Percentiles rank a stretch among this genome's conserved stretches.
phyloP scores from a whole-genome alignment of 2,888 invertebrate genomes.

The Doris montereyensis region DNA sequence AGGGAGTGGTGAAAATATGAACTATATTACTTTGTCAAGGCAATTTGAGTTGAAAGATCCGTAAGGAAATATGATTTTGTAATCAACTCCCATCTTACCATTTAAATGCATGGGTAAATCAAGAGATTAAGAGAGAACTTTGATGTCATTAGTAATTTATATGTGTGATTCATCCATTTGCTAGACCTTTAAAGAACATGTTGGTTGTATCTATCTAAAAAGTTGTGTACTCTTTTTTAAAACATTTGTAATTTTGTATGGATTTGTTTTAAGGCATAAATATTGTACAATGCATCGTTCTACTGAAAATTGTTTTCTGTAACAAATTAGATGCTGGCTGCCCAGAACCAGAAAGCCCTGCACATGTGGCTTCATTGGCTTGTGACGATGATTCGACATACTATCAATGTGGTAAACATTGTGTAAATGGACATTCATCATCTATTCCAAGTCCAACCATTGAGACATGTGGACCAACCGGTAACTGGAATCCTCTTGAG shows the following conservation, averaged over 20 bases:
- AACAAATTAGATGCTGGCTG: constrained; percentile 42
- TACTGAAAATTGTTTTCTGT: not conserved
- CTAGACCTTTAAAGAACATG: no score
- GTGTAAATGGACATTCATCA: constrained; percentile 36
- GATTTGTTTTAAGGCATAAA: no score
- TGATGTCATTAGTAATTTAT: no score
- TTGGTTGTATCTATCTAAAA: no score
- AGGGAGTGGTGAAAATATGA: not conserved
- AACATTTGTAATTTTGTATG: no score
- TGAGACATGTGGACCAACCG: constrained; percentile 97
- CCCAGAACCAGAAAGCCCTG: constrained; percentile 44
- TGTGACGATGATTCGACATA: constrained; percentile 30
- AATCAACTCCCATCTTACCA: no score
- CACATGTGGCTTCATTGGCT: constrained; percentile 13
- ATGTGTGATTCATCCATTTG: no score
- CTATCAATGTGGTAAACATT: constrained; percentile 44
- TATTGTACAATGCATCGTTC: no score
- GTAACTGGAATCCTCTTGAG: constrained; percentile 82
- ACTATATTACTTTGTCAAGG: not conserved
- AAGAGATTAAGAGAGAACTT: no score
- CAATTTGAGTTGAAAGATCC: no score
- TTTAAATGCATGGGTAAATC: no score
- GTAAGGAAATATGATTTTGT: no score
- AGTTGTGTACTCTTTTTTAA: not conserved
- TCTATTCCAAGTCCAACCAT: constrained; percentile 86